phyloP scores from a whole-genome alignment of 92 coral and sea anemone species.

The Meandrina meandrites region DNA sequence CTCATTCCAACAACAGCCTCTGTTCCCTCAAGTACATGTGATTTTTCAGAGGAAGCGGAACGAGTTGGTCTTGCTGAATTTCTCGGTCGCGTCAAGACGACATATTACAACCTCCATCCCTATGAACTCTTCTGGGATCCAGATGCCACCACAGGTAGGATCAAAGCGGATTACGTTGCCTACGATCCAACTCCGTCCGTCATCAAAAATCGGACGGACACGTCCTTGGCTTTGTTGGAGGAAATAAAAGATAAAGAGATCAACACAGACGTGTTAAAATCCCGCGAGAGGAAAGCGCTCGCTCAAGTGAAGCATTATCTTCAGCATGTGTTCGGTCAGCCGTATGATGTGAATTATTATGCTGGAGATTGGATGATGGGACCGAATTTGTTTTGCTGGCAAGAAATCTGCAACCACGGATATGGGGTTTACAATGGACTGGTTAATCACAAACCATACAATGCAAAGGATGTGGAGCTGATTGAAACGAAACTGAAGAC shows the following conservation, averaged over 20 bases:
- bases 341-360: constrained; percentile 79
- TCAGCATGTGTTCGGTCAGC: constrained; percentile 73
- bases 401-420: constrained; percentile 66
- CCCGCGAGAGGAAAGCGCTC: constrained; percentile 15
- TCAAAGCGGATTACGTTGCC: constrained; percentile 57
- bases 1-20: not conserved
- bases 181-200: constrained; percentile 62
- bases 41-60: constrained; percentile 64
- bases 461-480: constrained; percentile 1
- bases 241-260: constrained; percentile 49
- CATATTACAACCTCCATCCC: constrained; percentile 70
- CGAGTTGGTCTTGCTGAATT: constrained; percentile 65
- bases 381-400: constrained; percentile 84
- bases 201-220: constrained; percentile 73
- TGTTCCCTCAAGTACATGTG: constrained; percentile 30
- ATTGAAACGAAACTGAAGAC: constrained; percentile 52
- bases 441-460: constrained; percentile 60
- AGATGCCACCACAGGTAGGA: constrained; percentile 25
- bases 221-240: constrained; percentile 57
- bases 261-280: constrained; percentile 35
- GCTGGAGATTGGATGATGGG: constrained; percentile 93
- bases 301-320: constrained; percentile 76
- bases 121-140: constrained; percentile 52
- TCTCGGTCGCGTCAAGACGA: constrained; percentile 50
- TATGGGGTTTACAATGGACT: constrained; percentile 46